phyloP scores from a whole-genome alignment of 2,888 invertebrate species.

The Euphydryas editha region DNA sequence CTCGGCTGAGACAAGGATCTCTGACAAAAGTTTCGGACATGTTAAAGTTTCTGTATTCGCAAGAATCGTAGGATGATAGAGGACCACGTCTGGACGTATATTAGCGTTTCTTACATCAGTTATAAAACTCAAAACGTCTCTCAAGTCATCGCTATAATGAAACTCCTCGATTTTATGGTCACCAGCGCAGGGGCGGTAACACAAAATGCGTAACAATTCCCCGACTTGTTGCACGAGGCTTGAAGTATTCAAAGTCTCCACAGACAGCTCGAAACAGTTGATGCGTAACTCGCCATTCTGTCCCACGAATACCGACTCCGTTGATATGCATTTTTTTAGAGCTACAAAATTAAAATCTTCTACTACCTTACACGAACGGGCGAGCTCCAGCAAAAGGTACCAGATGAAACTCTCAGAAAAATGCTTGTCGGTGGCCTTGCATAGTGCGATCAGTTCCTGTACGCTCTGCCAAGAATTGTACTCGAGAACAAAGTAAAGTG shows the following conservation, averaged over 20 bases:
- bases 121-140: constrained; percentile 66
- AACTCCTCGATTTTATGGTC: constrained; percentile 54
- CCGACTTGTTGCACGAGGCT: constrained; percentile 66
- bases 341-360: constrained; percentile 58
- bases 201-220: constrained; percentile 58
- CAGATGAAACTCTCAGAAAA: constrained; percentile 73
- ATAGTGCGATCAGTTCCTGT: constrained; percentile 61
- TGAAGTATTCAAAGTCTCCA: constrained; percentile 29
- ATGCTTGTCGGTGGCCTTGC: constrained; percentile 61
- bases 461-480: constrained; percentile 70
- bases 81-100: constrained; percentile 68
- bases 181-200: constrained; percentile 49
- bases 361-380: constrained; percentile 61
- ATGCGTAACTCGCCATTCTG: constrained; percentile 65
- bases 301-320: constrained; percentile 65
- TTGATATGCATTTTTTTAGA: constrained; percentile 62
- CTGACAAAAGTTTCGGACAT: constrained; percentile 52
- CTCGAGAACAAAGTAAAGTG: constrained; percentile 77
- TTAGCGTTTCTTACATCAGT: constrained; percentile 60
- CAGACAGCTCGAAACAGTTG: constrained; percentile 67
- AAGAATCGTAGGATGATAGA: constrained; percentile 77
- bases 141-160: constrained; percentile 71
- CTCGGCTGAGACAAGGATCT: constrained; percentile 59
- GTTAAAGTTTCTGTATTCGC: constrained; percentile 64
- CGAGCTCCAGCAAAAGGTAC: constrained; percentile 69